Evolutionary conservation across 2,888 invertebrate genomes (phyloP), one percentile per base, ranked within the genome.

Genomic region (Stomorhina lunata): DNA sequence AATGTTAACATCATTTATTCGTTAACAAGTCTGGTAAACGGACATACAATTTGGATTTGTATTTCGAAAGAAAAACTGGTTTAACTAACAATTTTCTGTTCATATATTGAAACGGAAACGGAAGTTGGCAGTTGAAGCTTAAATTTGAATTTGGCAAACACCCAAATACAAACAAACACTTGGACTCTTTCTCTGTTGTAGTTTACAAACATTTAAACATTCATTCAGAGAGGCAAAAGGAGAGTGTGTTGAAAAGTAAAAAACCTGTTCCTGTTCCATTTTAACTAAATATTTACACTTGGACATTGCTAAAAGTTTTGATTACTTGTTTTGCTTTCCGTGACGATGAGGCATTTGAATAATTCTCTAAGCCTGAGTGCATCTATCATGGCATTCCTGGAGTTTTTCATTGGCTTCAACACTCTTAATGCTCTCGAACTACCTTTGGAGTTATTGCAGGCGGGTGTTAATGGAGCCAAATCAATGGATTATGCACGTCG

Each of bases 391-490:
- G 45, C 32, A n/a, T 37, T 66, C 65, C 45, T 75, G 17, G 78
- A 79, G 32, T 66, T 75, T 25, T 63, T 61, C 48, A 45, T 43
- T 32, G 53, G 71, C 66, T 75, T 75, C 53, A 66, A 66, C 71
- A 83, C 84, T 75, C 34, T 78, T 77, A 83, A 85, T 78, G 87
- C 86, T 4, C 66, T 87, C 71, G 89, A 88, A 68, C 69, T 89
- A 73, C 85, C 86, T 15, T 86, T 87, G 7, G 88, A 87, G 29
- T 75, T 88, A 55, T 63, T 87, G 57, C 84, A 76, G 61, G 84
- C 77, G 10, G 63, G 85, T 83, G 68, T 80, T 63, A 81, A 78
- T 79, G 53, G 75, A 9, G 75, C 59, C 20, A 87, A 84, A 69
- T 65, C 84, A 2, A 61, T 48, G 17, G 88, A 88, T 53, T 85